Evolutionary conservation across 2,888 invertebrate species (phyloP).

Genomic region (Cryptocheilus praepositus): DNA sequence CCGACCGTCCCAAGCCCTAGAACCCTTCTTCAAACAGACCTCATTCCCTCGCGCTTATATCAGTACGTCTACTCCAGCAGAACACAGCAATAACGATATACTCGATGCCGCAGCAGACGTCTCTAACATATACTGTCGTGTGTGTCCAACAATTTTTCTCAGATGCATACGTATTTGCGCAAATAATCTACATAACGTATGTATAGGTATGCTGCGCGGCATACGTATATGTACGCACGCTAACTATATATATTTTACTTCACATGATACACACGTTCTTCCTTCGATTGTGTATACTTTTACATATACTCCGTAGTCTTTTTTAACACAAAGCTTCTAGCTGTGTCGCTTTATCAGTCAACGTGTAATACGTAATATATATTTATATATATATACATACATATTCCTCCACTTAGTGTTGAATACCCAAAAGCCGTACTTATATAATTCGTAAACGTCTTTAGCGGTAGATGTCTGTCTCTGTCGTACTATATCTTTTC

Average conservation of each 20-base stretch:
- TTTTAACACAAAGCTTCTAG: constrained; percentile 64
- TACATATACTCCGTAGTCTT: neutral
- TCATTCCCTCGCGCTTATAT: constrained; percentile 13
- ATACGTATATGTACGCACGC: neutral
- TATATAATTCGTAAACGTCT: constrained; percentile 53
- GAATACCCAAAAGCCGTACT: constrained; percentile 22
- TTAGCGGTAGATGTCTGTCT: constrained; percentile 68
- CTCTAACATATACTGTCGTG: too few relatives aligned
- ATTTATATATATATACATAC: constrained; percentile 15
- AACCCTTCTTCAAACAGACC: neutral
- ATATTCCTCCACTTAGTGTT: constrained; percentile 33
- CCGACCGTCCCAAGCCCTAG: constrained; percentile 21
- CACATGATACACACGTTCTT: constrained; percentile 3
- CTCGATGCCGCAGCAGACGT: too few relatives aligned
- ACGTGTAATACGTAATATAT: constrained; percentile 44
- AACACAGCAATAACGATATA: too few relatives aligned
- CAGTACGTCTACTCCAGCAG: neutral
- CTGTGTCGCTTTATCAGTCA: constrained; percentile 71
- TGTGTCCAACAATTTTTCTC: too few relatives aligned
- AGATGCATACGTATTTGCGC: too few relatives aligned
- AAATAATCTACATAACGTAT: too few relatives aligned
- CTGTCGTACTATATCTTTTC: constrained; percentile 52
- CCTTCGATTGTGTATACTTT: neutral
- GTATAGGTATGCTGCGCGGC: too few relatives aligned
- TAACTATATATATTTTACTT: neutral